Evolutionary conservation across 2,888 invertebrate genomes (phyloP), one percentile per base, ranked within the genome.

Genomic region (Cephonodes hylas): DNA sequence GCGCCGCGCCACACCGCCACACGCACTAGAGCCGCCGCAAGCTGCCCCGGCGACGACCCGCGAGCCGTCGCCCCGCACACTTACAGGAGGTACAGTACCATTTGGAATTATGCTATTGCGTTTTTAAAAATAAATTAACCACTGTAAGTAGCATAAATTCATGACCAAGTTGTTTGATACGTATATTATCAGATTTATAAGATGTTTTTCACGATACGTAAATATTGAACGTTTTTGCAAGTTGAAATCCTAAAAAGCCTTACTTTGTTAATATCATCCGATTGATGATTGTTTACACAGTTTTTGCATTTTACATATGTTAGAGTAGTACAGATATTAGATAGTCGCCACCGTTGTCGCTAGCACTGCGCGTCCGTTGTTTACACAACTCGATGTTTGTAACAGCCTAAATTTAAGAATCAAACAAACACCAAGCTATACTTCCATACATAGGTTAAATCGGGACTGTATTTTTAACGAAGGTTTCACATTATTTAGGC

Each of bases 121-220:
- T 53, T 53, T 18, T 31, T 53, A 31, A 53, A 18, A 31, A 27
- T 53, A 53, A 53, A 53, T 31, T 53, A 53, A 53, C 53, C 53
- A 8, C 31, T 53, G 18, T 18, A 53, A 53, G 31, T 53, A 53
- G 53, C 53, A 53, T 53, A 31, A 53, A 53, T 31, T 27, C 53
- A 53, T 53, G 53, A 53, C 53, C 53, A 53, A 53, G 53, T 53
- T 53, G 27, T 53, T 53, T 53, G 27, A 53, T 53, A 53, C 53
- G 53, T 53, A 31, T 53, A 31, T 18, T 31, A 15, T 31, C 53
- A 53, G 53, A 15, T 53, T 53, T 53, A n/a, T 53, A 53, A 53
- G 53, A 25, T 18, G 31, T 53, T 53, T 53, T 53, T 27, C 53
- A 53, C n/a, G 31, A 53, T 53, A 53, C 53, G 27, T 53, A 53